A percentile compares a stretch with the other conserved stretches of the same genome.
Conservation (phyloP, 2,888 invertebrate species). For the Ormyrus labotus region DNA sequence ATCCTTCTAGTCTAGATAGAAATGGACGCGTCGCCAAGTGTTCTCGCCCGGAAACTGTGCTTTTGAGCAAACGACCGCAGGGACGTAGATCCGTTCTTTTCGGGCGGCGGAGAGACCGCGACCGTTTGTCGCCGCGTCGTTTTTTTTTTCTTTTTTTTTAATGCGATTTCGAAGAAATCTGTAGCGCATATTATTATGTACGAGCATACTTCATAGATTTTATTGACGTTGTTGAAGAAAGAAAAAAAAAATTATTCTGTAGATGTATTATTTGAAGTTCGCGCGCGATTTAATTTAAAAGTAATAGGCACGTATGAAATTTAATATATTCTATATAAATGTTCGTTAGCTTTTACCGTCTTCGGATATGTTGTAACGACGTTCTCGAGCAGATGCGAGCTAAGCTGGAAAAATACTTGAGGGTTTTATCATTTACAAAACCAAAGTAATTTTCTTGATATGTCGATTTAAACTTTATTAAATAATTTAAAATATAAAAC, state of each 20-base stretch:
- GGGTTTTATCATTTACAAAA: constrained; percentile 23
- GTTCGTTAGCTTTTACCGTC: constrained; percentile 22
- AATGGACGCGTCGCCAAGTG: constrained; percentile 55
- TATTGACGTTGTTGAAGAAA: constrained; percentile 8
- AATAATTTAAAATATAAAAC: constrained; percentile 3
- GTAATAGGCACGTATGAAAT: constrained; percentile 23
- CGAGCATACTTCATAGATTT: constrained; percentile 30
- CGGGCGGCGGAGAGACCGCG: neutral
- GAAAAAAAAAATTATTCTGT: neutral
- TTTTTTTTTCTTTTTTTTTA: neutral
- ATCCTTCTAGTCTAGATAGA: constrained; percentile 72
- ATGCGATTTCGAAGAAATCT: constrained; percentile 1
- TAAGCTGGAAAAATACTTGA: constrained; percentile 28
- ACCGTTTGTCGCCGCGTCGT: neutral
- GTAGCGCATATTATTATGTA: neutral
- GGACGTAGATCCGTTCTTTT: too few species aligned
- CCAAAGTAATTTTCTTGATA: constrained; percentile 44
- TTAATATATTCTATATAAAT: constrained; percentile 39
- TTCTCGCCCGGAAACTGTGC: constrained; percentile 4
- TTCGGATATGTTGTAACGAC: neutral
- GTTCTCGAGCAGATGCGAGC: constrained; percentile 35
- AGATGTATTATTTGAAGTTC: constrained; percentile 26
- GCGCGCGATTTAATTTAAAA: constrained; percentile 30
- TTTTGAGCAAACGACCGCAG: too few species aligned
- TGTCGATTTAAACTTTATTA: constrained; percentile 12